Evolutionary conservation across 2,113 vertebrate genomes (phyloP).

Genomic region (Melozone crissalis): DNA sequence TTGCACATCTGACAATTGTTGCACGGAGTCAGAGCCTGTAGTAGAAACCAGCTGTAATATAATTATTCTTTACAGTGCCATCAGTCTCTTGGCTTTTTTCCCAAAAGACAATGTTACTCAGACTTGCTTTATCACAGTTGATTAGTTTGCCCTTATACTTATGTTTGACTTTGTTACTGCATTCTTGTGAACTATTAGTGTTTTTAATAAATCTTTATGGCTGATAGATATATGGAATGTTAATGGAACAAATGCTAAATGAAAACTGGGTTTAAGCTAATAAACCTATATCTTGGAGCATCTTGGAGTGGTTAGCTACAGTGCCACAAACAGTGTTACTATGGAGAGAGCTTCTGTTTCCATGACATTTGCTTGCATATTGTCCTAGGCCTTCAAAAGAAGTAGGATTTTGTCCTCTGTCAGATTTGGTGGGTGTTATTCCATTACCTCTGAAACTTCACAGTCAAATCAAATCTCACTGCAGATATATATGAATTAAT

Average conservation of each 20-base stretch:
- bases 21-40: background rate
- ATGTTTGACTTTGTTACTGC: slow-evolving; percentile 33
- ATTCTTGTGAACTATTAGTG: slow-evolving; percentile 59
- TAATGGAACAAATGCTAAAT: slow-evolving; percentile 59
- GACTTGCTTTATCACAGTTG: slow-evolving; percentile 19
- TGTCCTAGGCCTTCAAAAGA: slow-evolving; percentile 70
- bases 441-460: slow-evolving; percentile 20
- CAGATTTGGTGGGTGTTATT: slow-evolving; percentile 48
- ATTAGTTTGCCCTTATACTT: slow-evolving; percentile 46
- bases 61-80: slow-evolving; percentile 15
- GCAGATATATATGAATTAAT: background rate
- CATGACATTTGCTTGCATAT: slow-evolving; percentile 79
- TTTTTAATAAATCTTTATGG: slow-evolving; percentile 61
- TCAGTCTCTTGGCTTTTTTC: background rate
- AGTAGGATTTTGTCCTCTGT: slow-evolving; percentile 63
- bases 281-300: slow-evolving; percentile 58
- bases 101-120: background rate
- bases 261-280: slow-evolving; percentile 62
- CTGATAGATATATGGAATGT: slow-evolving; percentile 34
- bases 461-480: background rate
- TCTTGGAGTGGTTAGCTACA: slow-evolving; percentile 61
- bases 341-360: slow-evolving; percentile 81
- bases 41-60: background rate
- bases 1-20: background rate
- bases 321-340: slow-evolving; percentile 71